Evolutionary conservation across 2,797 vertebrate genomes (phyloP).

Genomic region (Pitangus sulphuratus): DNA sequence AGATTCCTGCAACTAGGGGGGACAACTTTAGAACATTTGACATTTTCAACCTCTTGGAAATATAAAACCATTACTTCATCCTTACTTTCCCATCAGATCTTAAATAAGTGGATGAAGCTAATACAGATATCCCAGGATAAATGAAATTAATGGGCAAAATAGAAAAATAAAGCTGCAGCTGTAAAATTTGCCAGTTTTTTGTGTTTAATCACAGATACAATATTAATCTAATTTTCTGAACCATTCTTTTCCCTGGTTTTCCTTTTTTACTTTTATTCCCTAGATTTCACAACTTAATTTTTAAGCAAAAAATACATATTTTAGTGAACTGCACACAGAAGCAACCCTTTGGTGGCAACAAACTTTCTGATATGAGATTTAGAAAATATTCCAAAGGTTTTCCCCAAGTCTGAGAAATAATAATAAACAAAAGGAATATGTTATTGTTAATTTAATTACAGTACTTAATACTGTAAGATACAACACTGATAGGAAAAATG

Average conservation of each 20-base stretch:
- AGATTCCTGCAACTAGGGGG: background rate
- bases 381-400: background rate
- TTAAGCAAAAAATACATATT: background rate
- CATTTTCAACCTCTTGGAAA: background rate
- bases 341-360: background rate
- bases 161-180: background rate
- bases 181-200: accelerated
- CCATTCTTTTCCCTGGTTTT: background rate
- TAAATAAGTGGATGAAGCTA: background rate
- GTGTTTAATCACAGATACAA: background rate
- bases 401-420: background rate
- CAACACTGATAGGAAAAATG: background rate
- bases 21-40: background rate
- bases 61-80: background rate
- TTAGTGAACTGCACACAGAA: background rate
- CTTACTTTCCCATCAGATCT: background rate
- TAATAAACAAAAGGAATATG: background rate
- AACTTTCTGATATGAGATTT: background rate
- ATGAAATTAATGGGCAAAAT: background rate
- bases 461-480: background rate
- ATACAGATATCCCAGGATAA: background rate
- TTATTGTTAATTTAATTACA: background rate
- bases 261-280: background rate
- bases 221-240: background rate
- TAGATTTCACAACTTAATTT: background rate